phyloP scores from a whole-genome alignment of 2,888 invertebrate genomes.

The Neoascia interrupta region DNA sequence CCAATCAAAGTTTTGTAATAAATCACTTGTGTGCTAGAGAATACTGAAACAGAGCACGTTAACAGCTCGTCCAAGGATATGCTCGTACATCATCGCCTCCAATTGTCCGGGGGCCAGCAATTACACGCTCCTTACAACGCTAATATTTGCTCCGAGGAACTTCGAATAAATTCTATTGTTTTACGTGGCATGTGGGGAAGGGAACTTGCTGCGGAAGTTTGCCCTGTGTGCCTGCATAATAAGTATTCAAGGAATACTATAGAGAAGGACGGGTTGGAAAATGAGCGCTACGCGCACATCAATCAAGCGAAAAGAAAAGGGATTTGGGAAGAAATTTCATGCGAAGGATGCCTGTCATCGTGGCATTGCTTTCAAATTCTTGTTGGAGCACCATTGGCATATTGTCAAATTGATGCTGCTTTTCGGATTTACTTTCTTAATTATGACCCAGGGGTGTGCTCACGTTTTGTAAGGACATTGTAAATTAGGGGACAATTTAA shows the following conservation, averaged over 20 bases:
- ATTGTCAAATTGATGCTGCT: too few relatives aligned
- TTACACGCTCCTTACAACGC: conserved; percentile 63
- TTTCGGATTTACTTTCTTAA: too few relatives aligned
- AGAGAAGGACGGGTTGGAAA: conserved; percentile 6
- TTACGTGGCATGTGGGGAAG: conserved; percentile 29
- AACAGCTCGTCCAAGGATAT: conserved; percentile 32
- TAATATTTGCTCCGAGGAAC: conserved; percentile 38
- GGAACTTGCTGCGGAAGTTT: conserved; percentile 10
- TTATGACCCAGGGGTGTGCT: too few relatives aligned
- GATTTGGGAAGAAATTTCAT: not conserved
- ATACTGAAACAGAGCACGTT: conserved; percentile 11
- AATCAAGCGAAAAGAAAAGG: not conserved
- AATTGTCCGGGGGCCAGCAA: conserved; percentile 46
- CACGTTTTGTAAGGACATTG: too few relatives aligned
- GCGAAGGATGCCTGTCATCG: not conserved
- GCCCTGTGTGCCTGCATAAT: conserved; percentile 30
- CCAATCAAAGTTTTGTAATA: conserved; percentile 58
- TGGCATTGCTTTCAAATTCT: too few relatives aligned
- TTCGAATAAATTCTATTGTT: conserved; percentile 35
- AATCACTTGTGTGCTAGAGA: conserved; percentile 41
- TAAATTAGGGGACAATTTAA: too few relatives aligned
- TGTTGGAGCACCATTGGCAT: too few relatives aligned
- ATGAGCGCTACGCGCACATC: not conserved
- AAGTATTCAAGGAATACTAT: conserved; percentile 46
- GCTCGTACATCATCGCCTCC: conserved; percentile 39